A percentile compares a stretch with the other conserved stretches of the same genome.
Conservation (phyloP, 2,797 vertebrate species). For the Orestias chungarensis region DNA sequence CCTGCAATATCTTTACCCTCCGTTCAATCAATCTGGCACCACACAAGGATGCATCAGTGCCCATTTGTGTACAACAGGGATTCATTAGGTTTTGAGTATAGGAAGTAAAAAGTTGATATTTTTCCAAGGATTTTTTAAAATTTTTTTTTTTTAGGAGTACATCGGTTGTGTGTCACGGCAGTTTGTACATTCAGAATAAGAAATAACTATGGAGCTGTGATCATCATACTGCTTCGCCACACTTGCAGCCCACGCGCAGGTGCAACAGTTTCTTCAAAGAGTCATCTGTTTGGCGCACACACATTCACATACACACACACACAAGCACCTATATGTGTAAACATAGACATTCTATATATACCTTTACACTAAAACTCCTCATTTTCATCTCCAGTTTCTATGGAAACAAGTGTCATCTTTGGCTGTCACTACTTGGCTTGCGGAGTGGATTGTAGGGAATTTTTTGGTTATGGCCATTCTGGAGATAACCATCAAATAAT, state of each 20-base stretch:
- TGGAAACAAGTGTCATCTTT: constrained; percentile 60
- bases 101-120: no score
- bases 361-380: constrained; percentile 64
- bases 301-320: background rate
- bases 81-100: constrained; percentile 10
- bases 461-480: constrained; percentile 55
- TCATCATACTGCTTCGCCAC: constrained; percentile 54
- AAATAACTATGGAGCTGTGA: constrained; percentile 40
- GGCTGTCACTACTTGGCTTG: constrained; percentile 53
- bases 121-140: no score
- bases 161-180: no score
- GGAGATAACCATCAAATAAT: constrained; percentile 65
- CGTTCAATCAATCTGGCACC: constrained; percentile 1
- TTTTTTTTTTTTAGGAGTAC: no score
- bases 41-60: background rate
- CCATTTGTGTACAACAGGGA: constrained; percentile 12
- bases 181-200: constrained; percentile 33
- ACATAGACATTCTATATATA: constrained; percentile 68
- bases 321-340: constrained; percentile 13
- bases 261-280: constrained; percentile 53
- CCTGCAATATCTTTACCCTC: background rate
- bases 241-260: constrained; percentile 66
- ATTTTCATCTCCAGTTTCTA: constrained; percentile 67
- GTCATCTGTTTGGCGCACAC: constrained; percentile 43
- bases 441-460: constrained; percentile 67